These are phyloP conservation scores for Siniperca obscura DNA, from an alignment of 2,797 vertebrate genomes.

Conservation along the genomic window DNA sequence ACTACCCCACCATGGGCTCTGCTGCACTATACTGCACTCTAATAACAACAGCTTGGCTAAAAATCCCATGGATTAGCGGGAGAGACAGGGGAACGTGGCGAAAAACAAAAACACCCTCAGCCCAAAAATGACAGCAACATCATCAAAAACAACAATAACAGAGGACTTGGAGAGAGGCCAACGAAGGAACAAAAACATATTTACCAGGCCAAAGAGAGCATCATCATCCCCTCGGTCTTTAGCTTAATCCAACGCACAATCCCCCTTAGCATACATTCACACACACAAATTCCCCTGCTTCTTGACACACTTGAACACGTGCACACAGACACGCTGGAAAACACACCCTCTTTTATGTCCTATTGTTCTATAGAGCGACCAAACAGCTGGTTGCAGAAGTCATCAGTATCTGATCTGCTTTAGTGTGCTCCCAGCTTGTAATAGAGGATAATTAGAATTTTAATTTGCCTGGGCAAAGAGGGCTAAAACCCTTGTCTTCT, in stretches of 20 bases:
- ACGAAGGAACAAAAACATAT: conserved; percentile 75
- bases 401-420: conserved; percentile 79
- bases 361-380: conserved; percentile 68
- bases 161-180: conserved; percentile 44
- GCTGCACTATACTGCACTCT: conserved; percentile 49
- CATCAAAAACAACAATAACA: conserved; percentile 65
- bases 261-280: conserved; percentile 38
- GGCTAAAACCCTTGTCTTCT: conserved; percentile 56
- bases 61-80: conserved; percentile 71
- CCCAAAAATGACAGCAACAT: conserved; percentile 57
- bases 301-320: conserved; percentile 37
- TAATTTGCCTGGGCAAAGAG: conserved; percentile 67
- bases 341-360: conserved; percentile 69
- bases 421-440: conserved; percentile 72
- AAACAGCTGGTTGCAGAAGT: conserved; percentile 76
- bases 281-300: conserved; percentile 54
- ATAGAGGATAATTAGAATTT: conserved; percentile 81
- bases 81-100: conserved; percentile 46
- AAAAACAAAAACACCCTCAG: conserved; percentile 65
- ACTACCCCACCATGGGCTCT: conserved; percentile 14
- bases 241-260: conserved; percentile 71
- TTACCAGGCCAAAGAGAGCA: conserved; percentile 75
- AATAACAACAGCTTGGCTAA: conserved; percentile 71
- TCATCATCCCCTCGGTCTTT: conserved; percentile 69
- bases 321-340: conserved; percentile 40